Evolutionary conservation across 53 echinoderm and acorn worm genomes (phyloP), one percentile per base, ranked within the genome.

Genomic region (Mesocentrotus franciscanus): DNA sequence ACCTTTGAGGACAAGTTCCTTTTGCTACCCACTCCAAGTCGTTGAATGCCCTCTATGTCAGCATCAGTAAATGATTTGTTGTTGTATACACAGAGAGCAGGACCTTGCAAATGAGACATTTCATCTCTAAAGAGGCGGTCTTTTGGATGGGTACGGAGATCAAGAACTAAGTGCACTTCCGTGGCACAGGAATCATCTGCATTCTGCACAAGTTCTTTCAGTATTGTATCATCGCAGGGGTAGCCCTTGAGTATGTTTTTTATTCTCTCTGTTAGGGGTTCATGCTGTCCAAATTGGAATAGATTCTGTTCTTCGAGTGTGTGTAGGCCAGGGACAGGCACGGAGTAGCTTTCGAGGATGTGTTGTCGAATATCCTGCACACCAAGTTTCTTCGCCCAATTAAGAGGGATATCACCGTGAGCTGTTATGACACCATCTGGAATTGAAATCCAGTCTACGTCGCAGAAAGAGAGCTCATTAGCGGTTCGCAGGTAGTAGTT

Each of bases 11-110:
- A 93, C 71, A 96, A 90, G 17, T 59, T 49, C 71, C 92, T 39
- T 79, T 98, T 98, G 81, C 97, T 95, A 0, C 98, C 98, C 20
- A 96, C 95, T 24, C 98, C 98, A 49, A 98, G 96, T 29, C 96
- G 92, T 71, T 98, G 98, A 24, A 98, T 98, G 2, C 98, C 98
- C 56, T 96, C 71, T 6, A 98, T 92, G 78, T 98, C 97, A 56
- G 70, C 95, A n/a, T 96, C 95, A 30, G 96, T 95, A 76, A 98
- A 98, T 36, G 96, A 87, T 58, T 61, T 96, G 56, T 98, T 92
- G 74, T 97, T 97, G 92, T 92, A 98, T 14, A 97, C 97, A 90
- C 97, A 96, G 58, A 98, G 57, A 42, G 97, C 96, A 61, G 98
- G 97, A 2, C 96, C 96, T 75, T 96, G 96, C 33, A 96, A 91